These are phyloP conservation scores for Lagopus leucura DNA, from an alignment of 2,113 vertebrate species.

Conservation along the genomic window DNA sequence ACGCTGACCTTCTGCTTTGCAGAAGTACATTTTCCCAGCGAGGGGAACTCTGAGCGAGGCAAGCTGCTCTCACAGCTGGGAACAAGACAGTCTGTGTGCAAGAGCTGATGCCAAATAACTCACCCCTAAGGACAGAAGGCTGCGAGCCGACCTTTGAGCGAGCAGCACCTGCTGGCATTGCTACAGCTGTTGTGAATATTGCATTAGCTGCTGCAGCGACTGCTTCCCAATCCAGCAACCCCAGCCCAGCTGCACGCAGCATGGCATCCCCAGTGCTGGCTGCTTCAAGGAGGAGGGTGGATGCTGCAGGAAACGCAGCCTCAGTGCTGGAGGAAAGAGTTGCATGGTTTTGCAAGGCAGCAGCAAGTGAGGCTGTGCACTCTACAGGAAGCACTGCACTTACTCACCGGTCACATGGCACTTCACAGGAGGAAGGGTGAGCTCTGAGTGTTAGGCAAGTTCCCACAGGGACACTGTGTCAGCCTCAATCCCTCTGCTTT, in stretches of 20 bases:
- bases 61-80: not conserved
- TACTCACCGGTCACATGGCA: constrained; percentile 61
- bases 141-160: not conserved
- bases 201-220: fast-evolving
- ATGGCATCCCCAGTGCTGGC: fast-evolving
- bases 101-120: not conserved
- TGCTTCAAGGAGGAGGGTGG: not conserved
- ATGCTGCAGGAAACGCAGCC: not conserved
- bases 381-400: constrained; percentile 55
- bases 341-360: not conserved
- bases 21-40: constrained; percentile 16
- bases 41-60: not conserved
- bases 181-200: not conserved
- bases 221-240: not conserved
- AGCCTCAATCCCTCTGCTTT: not conserved
- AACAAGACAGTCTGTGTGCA: not conserved
- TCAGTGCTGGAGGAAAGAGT: not conserved
- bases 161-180: constrained; percentile 20
- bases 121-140: not conserved
- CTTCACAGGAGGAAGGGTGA: constrained; percentile 44
- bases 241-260: not conserved
- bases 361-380: not conserved
- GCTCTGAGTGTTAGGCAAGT: not conserved
- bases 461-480: not conserved
- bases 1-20: constrained; percentile 47